Percentiles rank a stretch among this genome's conserved stretches.
phyloP scores from a whole-genome alignment of 1,140 invertebrate genomes.

The Aphidius gifuensis region DNA sequence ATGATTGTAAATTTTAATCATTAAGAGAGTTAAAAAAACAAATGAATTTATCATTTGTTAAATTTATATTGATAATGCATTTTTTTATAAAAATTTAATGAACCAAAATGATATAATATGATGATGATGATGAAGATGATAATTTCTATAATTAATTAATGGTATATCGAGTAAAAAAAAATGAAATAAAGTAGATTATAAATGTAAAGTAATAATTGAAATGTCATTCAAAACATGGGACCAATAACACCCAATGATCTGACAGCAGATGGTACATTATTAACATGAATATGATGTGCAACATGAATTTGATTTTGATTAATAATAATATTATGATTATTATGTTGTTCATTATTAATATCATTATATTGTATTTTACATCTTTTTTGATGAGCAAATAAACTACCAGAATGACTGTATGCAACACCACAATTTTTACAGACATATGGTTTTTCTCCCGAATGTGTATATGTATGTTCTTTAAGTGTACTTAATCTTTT shows the following conservation, averaged over 20 bases:
- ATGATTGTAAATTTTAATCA: too few species aligned
- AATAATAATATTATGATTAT: constrained; percentile 43
- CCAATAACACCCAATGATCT: constrained; percentile 50
- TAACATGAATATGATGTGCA: constrained; percentile 49
- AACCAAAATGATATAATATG: too few species aligned
- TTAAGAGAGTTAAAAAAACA: too few species aligned
- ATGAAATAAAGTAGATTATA: background rate
- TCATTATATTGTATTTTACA: constrained; percentile 49
- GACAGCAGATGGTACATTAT: constrained; percentile 48
- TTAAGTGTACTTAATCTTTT: constrained; percentile 60
- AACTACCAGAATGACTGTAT: constrained; percentile 53
- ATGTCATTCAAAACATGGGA: constrained; percentile 43
- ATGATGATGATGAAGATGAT: too few species aligned
- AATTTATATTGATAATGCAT: too few species aligned
- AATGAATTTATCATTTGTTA: too few species aligned
- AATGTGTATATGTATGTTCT: constrained; percentile 60
- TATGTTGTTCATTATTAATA: constrained; percentile 44
- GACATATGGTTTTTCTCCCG: constrained; percentile 59
- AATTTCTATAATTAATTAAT: background rate
- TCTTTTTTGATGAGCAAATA: constrained; percentile 56
- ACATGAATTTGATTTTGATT: constrained; percentile 44
- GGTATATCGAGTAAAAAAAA: constrained; percentile 7
- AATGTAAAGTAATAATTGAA: background rate
- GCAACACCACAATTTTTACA: constrained; percentile 59
- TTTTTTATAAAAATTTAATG: too few species aligned